Conservation (phyloP, 2,888 invertebrate genomes). For the Rotaria socialis region DNA sequence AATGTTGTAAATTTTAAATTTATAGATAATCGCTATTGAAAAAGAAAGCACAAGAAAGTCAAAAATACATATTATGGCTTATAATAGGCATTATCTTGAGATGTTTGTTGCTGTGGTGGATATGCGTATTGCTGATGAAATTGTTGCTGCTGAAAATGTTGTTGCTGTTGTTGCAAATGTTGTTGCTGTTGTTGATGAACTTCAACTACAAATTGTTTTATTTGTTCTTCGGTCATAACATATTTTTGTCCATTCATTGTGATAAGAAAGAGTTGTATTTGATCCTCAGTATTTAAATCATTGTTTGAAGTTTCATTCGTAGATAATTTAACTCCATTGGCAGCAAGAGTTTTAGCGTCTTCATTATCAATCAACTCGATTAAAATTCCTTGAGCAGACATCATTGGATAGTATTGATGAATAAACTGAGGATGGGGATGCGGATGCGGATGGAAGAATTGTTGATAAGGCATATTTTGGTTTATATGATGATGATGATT, state of each 20-base stretch:
- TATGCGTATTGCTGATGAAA: not conserved
- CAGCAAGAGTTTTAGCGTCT: not conserved
- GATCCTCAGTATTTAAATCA: not conserved
- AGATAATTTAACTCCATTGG: not conserved
- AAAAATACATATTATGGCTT: not conserved
- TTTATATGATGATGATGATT: not conserved
- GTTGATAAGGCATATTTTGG: not conserved
- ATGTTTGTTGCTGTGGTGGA: not conserved
- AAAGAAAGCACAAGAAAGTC: not conserved
- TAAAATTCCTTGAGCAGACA: not conserved
- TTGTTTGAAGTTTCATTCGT: not conserved
- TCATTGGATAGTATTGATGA: not conserved
- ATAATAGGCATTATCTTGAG: not conserved
- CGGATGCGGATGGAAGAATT: not conserved
- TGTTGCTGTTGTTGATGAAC: slow-evolving; percentile 17
- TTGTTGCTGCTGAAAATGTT: not conserved
- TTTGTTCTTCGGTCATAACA: not conserved
- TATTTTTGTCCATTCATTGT: slow-evolving; percentile 19
- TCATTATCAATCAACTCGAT: not conserved
- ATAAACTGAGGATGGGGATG: not conserved
- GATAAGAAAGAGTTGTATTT: not conserved
- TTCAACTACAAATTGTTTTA: not conserved
- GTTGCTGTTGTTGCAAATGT: not conserved
- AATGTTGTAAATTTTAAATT: not conserved
- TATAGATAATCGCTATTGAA: not conserved